phyloP scores from a whole-genome alignment of 2,888 invertebrate species.

The Prosapia bicincta region DNA sequence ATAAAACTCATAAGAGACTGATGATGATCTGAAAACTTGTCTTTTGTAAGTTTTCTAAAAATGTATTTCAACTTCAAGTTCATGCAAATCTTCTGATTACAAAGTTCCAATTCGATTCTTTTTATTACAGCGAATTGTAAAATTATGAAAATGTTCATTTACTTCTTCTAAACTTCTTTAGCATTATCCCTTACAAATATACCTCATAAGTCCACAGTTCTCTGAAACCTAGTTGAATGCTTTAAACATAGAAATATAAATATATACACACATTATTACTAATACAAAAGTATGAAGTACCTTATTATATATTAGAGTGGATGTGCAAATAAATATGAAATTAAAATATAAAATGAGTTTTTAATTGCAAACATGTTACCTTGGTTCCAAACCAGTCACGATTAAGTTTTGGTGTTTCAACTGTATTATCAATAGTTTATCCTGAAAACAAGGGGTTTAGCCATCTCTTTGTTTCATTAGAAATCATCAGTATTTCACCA shows the following conservation, averaged over 20 bases:
- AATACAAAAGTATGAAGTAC: not conserved
- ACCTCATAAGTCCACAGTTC: slow-evolving; percentile 2
- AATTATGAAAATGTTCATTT: not conserved
- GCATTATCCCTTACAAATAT: not conserved
- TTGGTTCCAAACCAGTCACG: no score
- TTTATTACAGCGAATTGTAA: not conserved
- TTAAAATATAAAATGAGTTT: not conserved
- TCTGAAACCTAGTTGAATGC: not conserved
- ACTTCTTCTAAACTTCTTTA: not conserved
- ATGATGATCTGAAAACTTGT: no score
- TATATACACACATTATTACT: not conserved
- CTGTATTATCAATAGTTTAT: no score
- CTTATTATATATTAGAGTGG: not conserved
- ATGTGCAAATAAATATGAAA: not conserved
- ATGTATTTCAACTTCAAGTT: no score
- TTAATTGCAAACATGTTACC: no score
- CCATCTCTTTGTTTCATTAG: no score
- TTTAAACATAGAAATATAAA: not conserved
- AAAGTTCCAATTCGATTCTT: not conserved
- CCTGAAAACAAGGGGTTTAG: no score
- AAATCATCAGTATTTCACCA: no score
- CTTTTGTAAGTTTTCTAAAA: no score
- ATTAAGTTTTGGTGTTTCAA: no score
- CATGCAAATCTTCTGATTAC: no score
- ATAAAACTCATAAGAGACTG: no score